Evolutionary conservation across 2,113 vertebrate genomes (phyloP).

Genomic region (Oenanthe oenanthe): DNA sequence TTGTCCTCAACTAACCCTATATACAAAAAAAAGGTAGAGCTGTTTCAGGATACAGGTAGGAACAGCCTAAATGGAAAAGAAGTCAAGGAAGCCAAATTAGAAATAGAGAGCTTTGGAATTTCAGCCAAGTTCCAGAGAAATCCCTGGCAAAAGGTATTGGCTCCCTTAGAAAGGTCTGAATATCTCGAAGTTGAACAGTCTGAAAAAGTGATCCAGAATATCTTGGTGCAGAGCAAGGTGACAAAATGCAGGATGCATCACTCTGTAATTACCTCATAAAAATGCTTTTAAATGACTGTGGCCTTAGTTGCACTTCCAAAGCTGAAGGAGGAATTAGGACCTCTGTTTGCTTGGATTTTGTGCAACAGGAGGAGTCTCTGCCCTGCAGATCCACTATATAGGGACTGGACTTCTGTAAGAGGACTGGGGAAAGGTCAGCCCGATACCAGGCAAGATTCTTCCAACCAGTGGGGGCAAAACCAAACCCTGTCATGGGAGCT

Average conservation of each 20-base stretch:
- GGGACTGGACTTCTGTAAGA: background rate
- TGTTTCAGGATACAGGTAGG: background rate
- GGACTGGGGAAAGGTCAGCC: background rate
- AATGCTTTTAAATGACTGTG: background rate
- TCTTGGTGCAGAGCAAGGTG: background rate
- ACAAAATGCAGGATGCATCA: background rate
- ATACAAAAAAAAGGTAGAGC: background rate
- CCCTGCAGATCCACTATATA: background rate
- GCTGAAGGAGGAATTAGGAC: background rate
- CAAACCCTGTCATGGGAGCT: background rate
- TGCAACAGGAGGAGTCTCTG: background rate
- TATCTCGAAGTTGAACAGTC: background rate
- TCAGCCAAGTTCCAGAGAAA: slow-evolving; percentile 10
- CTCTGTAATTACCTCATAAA: background rate
- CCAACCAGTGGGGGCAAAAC: background rate
- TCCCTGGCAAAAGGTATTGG: background rate
- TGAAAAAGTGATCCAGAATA: slow-evolving; percentile 2
- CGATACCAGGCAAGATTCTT: background rate
- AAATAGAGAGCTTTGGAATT: slow-evolving; percentile 6
- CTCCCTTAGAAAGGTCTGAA: background rate
- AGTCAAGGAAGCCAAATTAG: background rate
- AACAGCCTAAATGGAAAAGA: slow-evolving; percentile 5
- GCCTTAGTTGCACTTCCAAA: background rate
- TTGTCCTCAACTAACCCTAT: slow-evolving; percentile 17
- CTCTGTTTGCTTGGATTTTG: background rate